Base-by-base conservation (phyloP, 2,113 vertebrate genomes). In the Pelobates fuscus region DNA sequence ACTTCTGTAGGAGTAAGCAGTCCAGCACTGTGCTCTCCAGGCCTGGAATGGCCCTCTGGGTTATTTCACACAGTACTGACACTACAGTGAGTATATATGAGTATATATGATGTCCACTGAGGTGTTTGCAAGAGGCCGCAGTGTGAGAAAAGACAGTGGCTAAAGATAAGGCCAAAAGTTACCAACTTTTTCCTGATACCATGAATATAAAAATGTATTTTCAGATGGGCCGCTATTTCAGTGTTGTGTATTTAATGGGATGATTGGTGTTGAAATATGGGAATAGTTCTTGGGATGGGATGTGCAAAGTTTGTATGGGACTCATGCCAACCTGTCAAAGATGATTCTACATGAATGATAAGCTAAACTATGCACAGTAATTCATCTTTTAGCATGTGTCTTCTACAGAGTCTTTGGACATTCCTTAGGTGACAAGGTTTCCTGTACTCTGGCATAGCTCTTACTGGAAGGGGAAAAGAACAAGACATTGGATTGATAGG, bases 301-400 rank as follows among this genome's bases (percentile, higher is more conserved):
- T 2, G 44, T 5, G 44, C 52, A 55, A 12, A 23, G 52, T 55
- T 55, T 10, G 20, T 55, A 55, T 55, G 52, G 52, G 52, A 55
- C 11, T 21, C 20, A 55, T 2, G 52, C 52, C 52, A 55, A 55
- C 52, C 20, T 55, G 52, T 55, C 52, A 55, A n/a, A n/a, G 44
- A 49, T 20, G 52, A 55, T 55, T 55, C 20, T 6, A n/a, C 20
- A 5, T 11, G 8, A 55, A 55, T 55, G 52, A 55, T 21, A n/a
- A 23, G 17, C n/a, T 7, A 55, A 21, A 20, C 52, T 55, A n/a
- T 21, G 21, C 2, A 23, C 52, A 55, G 52, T n/a, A 21, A 55
- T 55, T 55, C 52, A 55, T 55, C 52, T 55, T 55, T 55, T 55
- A 55, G 17, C 52, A 21, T 4, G 52, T 55, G 52, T 55, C 52